Conservation (phyloP, 1,140 invertebrate species). For the Gonioctena quinquepunctata region DNA sequence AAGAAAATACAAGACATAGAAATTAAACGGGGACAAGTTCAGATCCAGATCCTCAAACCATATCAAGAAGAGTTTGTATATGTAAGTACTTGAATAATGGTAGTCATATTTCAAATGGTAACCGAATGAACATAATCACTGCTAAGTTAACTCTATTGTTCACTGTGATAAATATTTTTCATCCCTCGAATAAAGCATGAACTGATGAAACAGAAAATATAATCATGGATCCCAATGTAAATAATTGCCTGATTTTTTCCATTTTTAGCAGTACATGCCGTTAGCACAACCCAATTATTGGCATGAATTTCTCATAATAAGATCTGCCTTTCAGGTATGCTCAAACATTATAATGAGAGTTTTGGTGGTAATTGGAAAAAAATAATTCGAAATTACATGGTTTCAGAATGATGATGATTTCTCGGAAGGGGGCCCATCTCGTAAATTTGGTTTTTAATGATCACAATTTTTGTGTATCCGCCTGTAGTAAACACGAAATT, state of each 20-base stretch:
- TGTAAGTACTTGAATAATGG: background rate
- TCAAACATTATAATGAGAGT: background rate
- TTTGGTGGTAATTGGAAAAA: background rate
- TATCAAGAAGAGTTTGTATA: too few relatives aligned
- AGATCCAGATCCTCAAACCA: too few relatives aligned
- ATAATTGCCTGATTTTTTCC: background rate
- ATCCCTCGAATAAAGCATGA: background rate
- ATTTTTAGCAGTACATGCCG: background rate
- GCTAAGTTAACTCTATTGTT: too few relatives aligned
- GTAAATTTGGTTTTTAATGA: background rate
- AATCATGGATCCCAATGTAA: too few relatives aligned
- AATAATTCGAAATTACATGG: background rate
- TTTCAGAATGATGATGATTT: background rate
- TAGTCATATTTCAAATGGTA: background rate
- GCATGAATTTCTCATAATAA: background rate
- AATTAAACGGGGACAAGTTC: too few relatives aligned
- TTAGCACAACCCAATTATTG: background rate
- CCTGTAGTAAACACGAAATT: background rate
- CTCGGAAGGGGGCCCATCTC: background rate
- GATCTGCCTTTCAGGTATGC: background rate
- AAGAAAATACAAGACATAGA: too few relatives aligned
- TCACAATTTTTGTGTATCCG: background rate
- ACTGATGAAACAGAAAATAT: too few relatives aligned
- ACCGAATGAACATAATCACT: too few relatives aligned
- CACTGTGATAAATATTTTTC: too few relatives aligned